Evolutionary conservation across 2,888 invertebrate genomes (phyloP).

Genomic region (Norana najaformis): DNA sequence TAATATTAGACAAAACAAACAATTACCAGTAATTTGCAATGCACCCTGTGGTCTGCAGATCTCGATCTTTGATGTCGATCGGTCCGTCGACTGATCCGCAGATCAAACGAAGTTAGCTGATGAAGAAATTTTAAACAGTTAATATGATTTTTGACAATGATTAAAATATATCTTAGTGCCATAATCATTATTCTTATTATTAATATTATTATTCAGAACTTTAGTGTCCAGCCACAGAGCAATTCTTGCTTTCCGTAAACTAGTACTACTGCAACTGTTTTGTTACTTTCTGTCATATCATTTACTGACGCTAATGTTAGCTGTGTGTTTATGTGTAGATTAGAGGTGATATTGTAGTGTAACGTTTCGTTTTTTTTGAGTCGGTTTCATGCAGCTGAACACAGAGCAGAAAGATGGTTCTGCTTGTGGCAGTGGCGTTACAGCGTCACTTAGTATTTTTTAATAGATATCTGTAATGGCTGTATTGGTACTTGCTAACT

Average conservation of each 20-base stretch:
- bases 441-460: neutral
- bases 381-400: neutral
- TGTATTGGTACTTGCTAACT: neutral
- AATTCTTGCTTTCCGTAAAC: neutral
- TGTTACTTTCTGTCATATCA: constrained; percentile 13
- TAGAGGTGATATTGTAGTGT: neutral
- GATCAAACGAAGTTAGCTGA: constrained; percentile 13
- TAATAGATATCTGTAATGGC: neutral
- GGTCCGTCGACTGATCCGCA: neutral
- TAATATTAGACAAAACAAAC: constrained; percentile 6
- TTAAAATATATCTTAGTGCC: neutral
- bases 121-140: neutral
- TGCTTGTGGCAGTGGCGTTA: neutral
- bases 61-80: constrained; percentile 4
- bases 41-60: constrained; percentile 2
- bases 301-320: neutral
- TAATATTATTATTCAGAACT: neutral
- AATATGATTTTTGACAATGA: neutral
- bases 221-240: neutral
- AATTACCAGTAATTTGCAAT: constrained; percentile 1
- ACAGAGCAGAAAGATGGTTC: neutral
- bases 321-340: neutral
- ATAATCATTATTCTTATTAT: constrained; percentile 18
- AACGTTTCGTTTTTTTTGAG: neutral
- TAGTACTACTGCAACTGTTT: neutral